Conservation (phyloP, 2,888 invertebrate genomes). For the Miltochrista miniata region DNA sequence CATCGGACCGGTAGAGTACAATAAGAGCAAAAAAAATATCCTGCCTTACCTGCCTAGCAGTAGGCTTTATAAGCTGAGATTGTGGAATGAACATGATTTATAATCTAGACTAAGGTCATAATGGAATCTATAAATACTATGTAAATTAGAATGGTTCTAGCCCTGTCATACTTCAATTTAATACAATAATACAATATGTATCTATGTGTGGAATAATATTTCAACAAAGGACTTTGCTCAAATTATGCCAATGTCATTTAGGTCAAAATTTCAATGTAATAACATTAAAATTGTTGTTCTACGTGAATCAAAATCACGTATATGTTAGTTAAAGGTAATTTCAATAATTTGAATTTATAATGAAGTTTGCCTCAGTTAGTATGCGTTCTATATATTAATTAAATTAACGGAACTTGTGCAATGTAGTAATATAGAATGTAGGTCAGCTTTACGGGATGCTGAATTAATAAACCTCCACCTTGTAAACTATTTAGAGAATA, state of each 20-base stretch:
- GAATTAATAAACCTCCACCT: not conserved
- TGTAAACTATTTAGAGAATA: not conserved
- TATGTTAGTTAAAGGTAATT: not conserved
- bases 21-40: no score
- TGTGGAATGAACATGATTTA: no score
- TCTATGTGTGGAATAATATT: not conserved
- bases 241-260: not conserved
- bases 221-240: not conserved
- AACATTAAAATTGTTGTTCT: slow-evolving; percentile 1
- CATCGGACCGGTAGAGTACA: no score
- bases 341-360: slow-evolving; percentile 1
- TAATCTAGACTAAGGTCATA: no score
- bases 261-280: not conserved
- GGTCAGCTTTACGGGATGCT: not conserved
- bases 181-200: no score
- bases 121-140: no score
- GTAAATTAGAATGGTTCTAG: no score
- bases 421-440: not conserved
- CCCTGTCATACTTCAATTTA: no score
- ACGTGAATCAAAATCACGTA: not conserved
- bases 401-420: not conserved
- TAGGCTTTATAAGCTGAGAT: no score
- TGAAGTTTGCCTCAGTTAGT: not conserved
- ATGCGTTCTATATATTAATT: not conserved
- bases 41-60: no score